Evolutionary conservation across 2,888 invertebrate genomes (phyloP).

Genomic region (Torymus auratus): DNA sequence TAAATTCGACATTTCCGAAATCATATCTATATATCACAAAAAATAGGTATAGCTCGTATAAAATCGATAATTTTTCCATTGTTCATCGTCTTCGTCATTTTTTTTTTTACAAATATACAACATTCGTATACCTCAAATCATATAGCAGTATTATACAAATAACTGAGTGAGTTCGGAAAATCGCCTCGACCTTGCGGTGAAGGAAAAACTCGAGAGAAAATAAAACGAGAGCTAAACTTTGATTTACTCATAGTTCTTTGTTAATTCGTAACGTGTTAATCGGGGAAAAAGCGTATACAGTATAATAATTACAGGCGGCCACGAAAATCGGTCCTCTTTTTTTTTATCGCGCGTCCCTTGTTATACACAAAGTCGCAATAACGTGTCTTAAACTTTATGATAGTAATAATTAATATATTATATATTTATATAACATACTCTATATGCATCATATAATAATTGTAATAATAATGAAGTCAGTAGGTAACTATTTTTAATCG

Average conservation of each 20-base stretch:
- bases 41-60: conserved; percentile 50
- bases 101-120: conserved; percentile 56
- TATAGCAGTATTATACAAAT: conserved; percentile 41
- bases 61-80: conserved; percentile 41
- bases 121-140: conserved; percentile 40
- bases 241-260: conserved; percentile 4
- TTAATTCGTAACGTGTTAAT: background rate
- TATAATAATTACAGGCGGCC: conserved; percentile 56
- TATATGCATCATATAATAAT: conserved; percentile 73
- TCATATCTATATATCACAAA: conserved; percentile 51
- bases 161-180: conserved; percentile 37
- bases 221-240: conserved; percentile 32
- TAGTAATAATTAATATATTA: conserved; percentile 65
- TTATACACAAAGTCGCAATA: conserved; percentile 67
- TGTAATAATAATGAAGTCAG: conserved; percentile 74
- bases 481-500: conserved; percentile 64
- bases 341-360: conserved; percentile 55
- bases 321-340: conserved; percentile 57
- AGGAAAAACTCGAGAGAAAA: conserved; percentile 20
- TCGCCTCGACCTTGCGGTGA: conserved; percentile 22
- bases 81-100: conserved; percentile 5
- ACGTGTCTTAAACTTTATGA: conserved; percentile 73
- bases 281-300: conserved; percentile 23
- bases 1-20: conserved; percentile 43
- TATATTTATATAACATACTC: conserved; percentile 65